Base-by-base conservation (phyloP, 1,140 invertebrate species). In the Hormaphis cornu region DNA sequence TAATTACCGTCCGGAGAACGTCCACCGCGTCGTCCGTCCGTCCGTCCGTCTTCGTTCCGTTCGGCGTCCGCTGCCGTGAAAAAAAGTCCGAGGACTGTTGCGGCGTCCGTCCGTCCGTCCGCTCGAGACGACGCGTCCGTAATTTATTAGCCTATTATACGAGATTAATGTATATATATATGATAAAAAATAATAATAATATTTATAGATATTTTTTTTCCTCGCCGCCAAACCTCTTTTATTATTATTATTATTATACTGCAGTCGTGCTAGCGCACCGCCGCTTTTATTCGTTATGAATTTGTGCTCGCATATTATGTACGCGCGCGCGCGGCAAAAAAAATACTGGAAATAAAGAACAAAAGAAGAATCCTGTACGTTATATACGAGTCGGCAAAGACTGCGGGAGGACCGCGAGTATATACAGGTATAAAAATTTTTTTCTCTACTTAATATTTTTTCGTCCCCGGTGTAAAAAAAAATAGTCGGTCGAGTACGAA, bases 361-460 rank as follows among this genome's bases (percentile, higher is more conserved):
- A 63, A 63, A 37, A 63, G 46, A 63, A 63, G 58, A 63, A 63
- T 46, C 40, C 40, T 3, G 26, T 40, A n/a, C 58, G 58, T 63
- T 20, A 42, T 40, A 44, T 3, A 18, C 16, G 28, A 44, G 33
- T 42, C 22, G 9, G 20, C 14, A 59, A 59, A 22, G 35, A 44
- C 2, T 10, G 22, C 56, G 3, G 16, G 58, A 44, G 35, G 40
- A 24, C 46, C 30, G 9, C 30, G 30, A 33, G 30, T 33, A 33
- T 33, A n/a, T n/a, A n/a, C n/a, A n/a, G 30, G 30, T 9, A 6
- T 58, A 28, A 16, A 37, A 37, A 37, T 40, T 40, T 58, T 58
- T 58, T 58, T 30, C 18, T 6, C 33, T 58, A 5, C 7, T n/a
- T n/a, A n/a, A n/a, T n/a, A 22, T 12, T 58, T 37, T 58, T 58